Percentiles rank a stretch among this genome's conserved stretches.
Conservation (phyloP, 2,797 vertebrate species). For the Ambastaia sidthimunki region DNA sequence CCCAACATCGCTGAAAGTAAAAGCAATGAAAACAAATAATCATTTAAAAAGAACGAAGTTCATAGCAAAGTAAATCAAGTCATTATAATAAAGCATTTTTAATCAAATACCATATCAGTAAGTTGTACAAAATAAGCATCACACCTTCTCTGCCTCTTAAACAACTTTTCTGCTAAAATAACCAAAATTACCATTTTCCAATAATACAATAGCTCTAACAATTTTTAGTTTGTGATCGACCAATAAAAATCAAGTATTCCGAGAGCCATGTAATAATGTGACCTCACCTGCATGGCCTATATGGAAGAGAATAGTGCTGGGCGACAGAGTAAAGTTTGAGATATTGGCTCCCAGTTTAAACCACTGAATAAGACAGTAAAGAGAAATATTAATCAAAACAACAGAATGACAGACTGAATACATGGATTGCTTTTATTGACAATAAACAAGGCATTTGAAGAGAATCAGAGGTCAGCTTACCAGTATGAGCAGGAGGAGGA, state of each 20-base stretch:
- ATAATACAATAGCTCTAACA: not conserved
- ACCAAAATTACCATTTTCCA: not conserved
- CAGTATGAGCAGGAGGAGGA: constrained; percentile 93
- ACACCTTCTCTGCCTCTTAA: not conserved
- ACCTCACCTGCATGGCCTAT: constrained; percentile 94
- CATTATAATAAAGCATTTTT: not conserved
- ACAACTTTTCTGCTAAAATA: too few species aligned
- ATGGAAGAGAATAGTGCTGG: constrained; percentile 95
- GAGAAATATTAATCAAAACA: constrained; percentile 43
- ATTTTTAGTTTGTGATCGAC: not conserved
- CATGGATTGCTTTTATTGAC: not conserved
- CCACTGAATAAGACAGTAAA: constrained; percentile 82
- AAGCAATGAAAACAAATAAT: not conserved
- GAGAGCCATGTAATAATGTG: not conserved
- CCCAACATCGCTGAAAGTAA: constrained; percentile 88
- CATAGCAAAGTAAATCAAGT: not conserved
- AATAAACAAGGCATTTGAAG: not conserved
- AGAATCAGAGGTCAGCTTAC: constrained; percentile 73
- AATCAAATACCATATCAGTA: too few species aligned
- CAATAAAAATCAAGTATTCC: not conserved
- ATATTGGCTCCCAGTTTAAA: constrained; percentile 96
- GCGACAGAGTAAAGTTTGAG: constrained; percentile 95
- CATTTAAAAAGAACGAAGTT: not conserved
- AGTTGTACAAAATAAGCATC: not conserved
- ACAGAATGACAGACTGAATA: not conserved